Conservation (phyloP, 2,888 invertebrate genomes). For the Colostygia pectinataria region DNA sequence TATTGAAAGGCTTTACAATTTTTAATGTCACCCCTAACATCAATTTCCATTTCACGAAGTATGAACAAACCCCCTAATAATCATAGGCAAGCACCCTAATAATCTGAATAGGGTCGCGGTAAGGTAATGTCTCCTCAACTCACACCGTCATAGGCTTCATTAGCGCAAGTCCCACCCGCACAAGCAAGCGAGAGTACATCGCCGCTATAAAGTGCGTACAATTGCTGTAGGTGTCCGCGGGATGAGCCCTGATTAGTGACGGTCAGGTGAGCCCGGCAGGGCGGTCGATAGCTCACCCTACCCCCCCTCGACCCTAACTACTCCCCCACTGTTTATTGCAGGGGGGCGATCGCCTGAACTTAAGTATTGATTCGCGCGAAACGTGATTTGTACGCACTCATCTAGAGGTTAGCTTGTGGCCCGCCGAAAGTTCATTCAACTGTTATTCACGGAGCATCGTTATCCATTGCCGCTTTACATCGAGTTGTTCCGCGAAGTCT, state of each 20-base stretch:
- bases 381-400: constrained; percentile 83
- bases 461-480: constrained; percentile 42
- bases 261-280: constrained; percentile 77
- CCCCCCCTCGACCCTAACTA: constrained; percentile 60
- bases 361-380: constrained; percentile 84
- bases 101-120: constrained; percentile 46
- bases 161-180: constrained; percentile 36
- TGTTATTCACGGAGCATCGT: constrained; percentile 33
- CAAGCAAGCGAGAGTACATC: constrained; percentile 44
- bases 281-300: constrained; percentile 64
- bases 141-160: constrained; percentile 36
- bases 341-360: constrained; percentile 82
- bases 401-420: constrained; percentile 76
- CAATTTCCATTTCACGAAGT: constrained; percentile 17
- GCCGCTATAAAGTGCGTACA: constrained; percentile 66
- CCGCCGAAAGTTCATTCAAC: constrained; percentile 53
- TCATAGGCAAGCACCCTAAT: constrained; percentile 47
- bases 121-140: constrained; percentile 26
- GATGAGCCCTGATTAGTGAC: constrained; percentile 82
- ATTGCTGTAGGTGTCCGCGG: constrained; percentile 80
- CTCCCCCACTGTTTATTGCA: constrained; percentile 75
- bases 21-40: background rate
- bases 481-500: background rate
- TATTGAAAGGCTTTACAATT: background rate
- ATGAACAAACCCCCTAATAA: constrained; percentile 37